Base-by-base conservation (phyloP, 2,888 invertebrate genomes). In the Drosophila demipolita region DNA sequence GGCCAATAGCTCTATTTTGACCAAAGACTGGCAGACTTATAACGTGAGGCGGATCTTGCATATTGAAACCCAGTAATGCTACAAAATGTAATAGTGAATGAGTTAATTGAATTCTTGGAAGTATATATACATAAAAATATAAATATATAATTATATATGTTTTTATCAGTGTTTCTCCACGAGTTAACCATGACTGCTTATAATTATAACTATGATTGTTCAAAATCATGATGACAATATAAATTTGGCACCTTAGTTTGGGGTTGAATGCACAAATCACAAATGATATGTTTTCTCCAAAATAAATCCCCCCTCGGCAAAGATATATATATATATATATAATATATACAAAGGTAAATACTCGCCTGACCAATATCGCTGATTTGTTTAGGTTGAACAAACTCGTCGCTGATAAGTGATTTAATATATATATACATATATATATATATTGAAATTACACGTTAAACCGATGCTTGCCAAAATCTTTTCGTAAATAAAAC, bases 361-460 rank as follows among this genome's bases (percentile, higher is more conserved):
- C 33, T 32, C 49, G 15, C 20, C 49, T 53, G 53, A 32, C 52
- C 57, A 58, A 73, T 67, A 62, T 73, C 45, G 20, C 42, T 7
- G 17, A 23, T 26, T 59, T 50, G 36, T 33, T 59, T 12, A 29
- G 33, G 62, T 33, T 11, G 50, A 54, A 62, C 42, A 36, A 33
- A 75, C 55, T 70, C 49, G 17, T 29, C 29, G 23, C 42, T 57
- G 64, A 64, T 58, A 69, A 75, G 4, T 35, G 20, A 20, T 2
- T 23, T 26, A 35, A 59, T 20, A 38, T 29, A 1, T n/a, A 40
- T 49, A 59, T 20, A 38, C 6, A 1, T n/a, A 40, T 49, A 8
- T 17, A 29, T 17, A 26, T 12, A 26, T 20, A 20, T 12, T 8
- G 7, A 38, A 36, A 35, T 52, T 20, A 1, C 26, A 38, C 53